Evolutionary conservation across 2,888 invertebrate species (phyloP), one percentile per base, ranked within the genome.

Genomic region (Lepidochrysops patricia): DNA sequence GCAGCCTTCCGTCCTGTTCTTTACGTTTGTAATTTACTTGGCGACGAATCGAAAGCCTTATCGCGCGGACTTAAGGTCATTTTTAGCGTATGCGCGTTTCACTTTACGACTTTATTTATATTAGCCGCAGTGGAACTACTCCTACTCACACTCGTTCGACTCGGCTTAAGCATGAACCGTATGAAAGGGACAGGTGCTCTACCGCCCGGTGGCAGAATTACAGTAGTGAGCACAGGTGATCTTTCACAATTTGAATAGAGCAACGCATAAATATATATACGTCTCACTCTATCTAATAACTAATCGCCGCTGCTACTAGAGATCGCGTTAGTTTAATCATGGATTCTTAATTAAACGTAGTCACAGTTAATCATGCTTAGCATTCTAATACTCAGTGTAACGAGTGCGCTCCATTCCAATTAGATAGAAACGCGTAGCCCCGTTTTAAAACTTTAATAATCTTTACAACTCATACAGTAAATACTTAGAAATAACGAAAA

Each of bases 141-240:
- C 85, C 88, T 87, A 87, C 86, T 88, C 87, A 84, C 88, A 87
- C 89, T 89, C 88, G 79, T 82, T 82, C 79, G 80, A 77, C 82
- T 87, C 84, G 68, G 85, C 82, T 72, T 87, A 83, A 84, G 89
- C 89, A 80, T 89, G 80, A 84, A 85, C 76, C 73, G 84, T 77
- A 83, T 74, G 89, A 90, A 86, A 89, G 88, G 87, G 90, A 89
- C 88, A 86, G 89, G 85, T 87, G 88, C 83, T 82, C 78, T 84
- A 85, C 83, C 80, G 81, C 76, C 73, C 74, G 80, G 81, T 82
- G 79, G 82, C 82, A 82, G 80, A 85, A 88, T 89, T 88, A 86
- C 89, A 80, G 89, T 88, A 89, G 89, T 89, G 85, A 89, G 83
- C 90, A 89, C 86, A 87, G 87, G 86, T 89, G 89, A 89, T 87